A percentile compares a stretch with the other conserved stretches of the same genome.
Conservation (phyloP, 2,888 invertebrate species). For the Allygus modestus region DNA sequence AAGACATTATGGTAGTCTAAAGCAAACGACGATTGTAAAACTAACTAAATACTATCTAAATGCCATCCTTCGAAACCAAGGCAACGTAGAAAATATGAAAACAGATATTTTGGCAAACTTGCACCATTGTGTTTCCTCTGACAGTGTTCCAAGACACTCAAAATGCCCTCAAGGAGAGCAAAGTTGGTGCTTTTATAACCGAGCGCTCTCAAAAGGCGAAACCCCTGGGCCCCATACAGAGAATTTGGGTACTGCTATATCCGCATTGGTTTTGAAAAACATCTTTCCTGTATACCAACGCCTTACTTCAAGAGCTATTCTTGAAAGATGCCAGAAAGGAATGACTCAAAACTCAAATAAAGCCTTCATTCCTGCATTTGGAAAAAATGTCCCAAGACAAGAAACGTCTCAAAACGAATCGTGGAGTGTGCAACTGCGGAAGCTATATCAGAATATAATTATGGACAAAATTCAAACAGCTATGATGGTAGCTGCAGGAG, state of each 20-base stretch:
- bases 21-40: not conserved
- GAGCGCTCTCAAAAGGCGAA: not conserved
- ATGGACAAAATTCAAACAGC: no score
- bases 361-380: not conserved
- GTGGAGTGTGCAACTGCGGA: no score
- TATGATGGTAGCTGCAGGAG: no score
- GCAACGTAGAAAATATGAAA: constrained; percentile 31
- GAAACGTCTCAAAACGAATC: no score
- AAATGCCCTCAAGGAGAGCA: constrained; percentile 34
- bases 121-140: constrained; percentile 26
- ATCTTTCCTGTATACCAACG: constrained; percentile 26
- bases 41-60: constrained; percentile 12
- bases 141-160: constrained; percentile 12
- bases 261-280: not conserved
- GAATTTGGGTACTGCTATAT: not conserved
- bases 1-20: constrained; percentile 22
- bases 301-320: not conserved
- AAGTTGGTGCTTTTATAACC: constrained; percentile 45
- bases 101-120: not conserved
- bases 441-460: no score
- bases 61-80: not conserved
- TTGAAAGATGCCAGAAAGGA: constrained; percentile 12
- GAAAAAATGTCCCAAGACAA: no score
- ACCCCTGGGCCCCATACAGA: not conserved
- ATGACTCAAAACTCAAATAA: constrained; percentile 20